Base-by-base conservation (phyloP, 2,797 vertebrate species). In the Smutsia temminckii region DNA sequence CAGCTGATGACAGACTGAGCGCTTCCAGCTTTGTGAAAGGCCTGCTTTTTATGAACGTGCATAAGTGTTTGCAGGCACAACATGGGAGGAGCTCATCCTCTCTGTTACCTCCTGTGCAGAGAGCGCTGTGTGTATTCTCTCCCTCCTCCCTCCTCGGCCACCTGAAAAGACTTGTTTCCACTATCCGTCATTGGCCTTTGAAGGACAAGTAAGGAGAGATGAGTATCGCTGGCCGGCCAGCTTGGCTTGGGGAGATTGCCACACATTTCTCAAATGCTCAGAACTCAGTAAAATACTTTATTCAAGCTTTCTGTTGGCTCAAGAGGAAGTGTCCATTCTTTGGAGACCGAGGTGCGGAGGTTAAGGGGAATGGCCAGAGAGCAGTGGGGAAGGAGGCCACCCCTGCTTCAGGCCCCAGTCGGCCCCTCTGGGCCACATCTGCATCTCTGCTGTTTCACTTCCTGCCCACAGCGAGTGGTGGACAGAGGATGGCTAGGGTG, bases 1-100 rank as follows among this genome's bases (percentile, higher is more conserved):
- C 51, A 11, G 83, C 95, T 25, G 98, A 98, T 98, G 98, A 98
- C 97, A 98, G 98, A 98, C 85, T 17, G 97, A 97, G 93, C 91
- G 63, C 53, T 57, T 40, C 1, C 3, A 12, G 85, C 95, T 91
- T 69, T 79, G 75, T 79, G 78, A 91, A 89, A 79, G 75, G 68
- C 69, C 78, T 12, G 55, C 55, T 29, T 96, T 97, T 98, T 92
- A 96, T 95, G 90, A 96, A 96, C 81, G 94, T 83, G 95, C 95
- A 9, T 74, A 42, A 93, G 66, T 89, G 94, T 95, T 93, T 97
- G 71, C 40, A 94, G 55, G 79, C 14, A 95, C 66, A 89, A 63
- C 57, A 92, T 7, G 27, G 61, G 72, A 77, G 23, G 77, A 77
- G 23, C 34, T 66, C 32, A 7, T 18, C 78, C 57, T 61, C 72